Evolutionary conservation across 1,140 invertebrate genomes (phyloP), one percentile per base, ranked within the genome.

Genomic region (Macrobrachium rosenbergii): DNA sequence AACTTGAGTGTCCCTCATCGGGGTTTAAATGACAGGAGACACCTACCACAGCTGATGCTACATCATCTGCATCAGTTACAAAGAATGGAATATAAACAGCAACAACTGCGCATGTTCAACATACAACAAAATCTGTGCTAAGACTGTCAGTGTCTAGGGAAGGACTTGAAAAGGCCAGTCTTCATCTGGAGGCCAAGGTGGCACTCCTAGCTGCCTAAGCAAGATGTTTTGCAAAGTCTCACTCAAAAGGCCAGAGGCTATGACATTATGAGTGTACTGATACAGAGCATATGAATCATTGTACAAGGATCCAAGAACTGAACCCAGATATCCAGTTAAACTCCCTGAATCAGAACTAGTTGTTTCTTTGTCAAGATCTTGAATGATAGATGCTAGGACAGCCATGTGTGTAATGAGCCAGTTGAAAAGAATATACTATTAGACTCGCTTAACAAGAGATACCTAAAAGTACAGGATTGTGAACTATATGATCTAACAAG

Each of bases 21-120:
- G 80, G 21, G 90, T 87, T 28, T 87, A 87, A 12, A 90, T 90
- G 17, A 90, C 89, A 23, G 83, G 73, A 3, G 88, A 69, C 43
- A 89, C 89, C 90, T 58, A 89, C 84, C 19, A 89, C 75, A 23
- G 89, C 89, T 28, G 83, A 77, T 11, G 89, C 89, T 14, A 89
- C 89, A 82, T 99, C 92, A 99, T 99, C 92, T 99, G 97, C 96
- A 98, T 98, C 45, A 99, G 92, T 90, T 97, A 97, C 45, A 99
- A 92, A 5, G 97, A 97, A 92, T 99, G 98, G 91, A 99, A 99
- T 2, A 99, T 92, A 91, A 99, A 98, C 0, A 99, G 93, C 87
- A 99, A 92, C 14, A 99, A 92, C 91, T 99, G 98, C 0, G 97
- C 95, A 92, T 99, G 98, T 92, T 99, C 98, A 14, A 99, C 97